These are phyloP conservation scores for Sphaeridia pumilis DNA, from an alignment of 2,888 invertebrate genomes.

Conservation along the genomic window DNA sequence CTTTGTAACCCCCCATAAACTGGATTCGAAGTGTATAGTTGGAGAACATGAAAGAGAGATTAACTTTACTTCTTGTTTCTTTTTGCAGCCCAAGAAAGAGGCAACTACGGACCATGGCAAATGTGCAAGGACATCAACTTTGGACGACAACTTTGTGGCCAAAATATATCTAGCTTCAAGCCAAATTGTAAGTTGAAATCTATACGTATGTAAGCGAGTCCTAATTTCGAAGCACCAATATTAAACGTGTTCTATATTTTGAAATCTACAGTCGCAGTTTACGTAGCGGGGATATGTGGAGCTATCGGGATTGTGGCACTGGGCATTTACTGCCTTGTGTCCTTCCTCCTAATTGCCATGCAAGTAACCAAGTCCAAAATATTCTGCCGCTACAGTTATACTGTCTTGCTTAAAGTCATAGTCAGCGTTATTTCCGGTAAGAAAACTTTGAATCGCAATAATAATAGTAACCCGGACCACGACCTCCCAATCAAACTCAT, in stretches of 20 bases:
- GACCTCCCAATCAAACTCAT: no score
- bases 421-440: constrained; percentile 65
- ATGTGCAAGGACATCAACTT: constrained; percentile 70
- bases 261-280: constrained; percentile 55
- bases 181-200: constrained; percentile 65
- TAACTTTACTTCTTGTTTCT: constrained; percentile 7
- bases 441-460: no score
- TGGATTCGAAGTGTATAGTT: no score
- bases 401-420: constrained; percentile 66
- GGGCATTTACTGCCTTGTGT: constrained; percentile 64
- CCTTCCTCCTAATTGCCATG: constrained; percentile 75
- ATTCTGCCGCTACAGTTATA: constrained; percentile 60
- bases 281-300: constrained; percentile 68
- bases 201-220: no score
- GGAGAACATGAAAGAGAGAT: no score
- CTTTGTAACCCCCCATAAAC: no score
- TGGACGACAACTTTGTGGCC: constrained; percentile 70
- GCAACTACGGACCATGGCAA: constrained; percentile 80
- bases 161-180: constrained; percentile 62
- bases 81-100: constrained; percentile 54
- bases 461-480: no score
- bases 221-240: no score
- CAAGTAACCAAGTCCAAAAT: constrained; percentile 71
- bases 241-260: not conserved
- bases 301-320: constrained; percentile 60